Evolutionary conservation across 2,888 invertebrate genomes (phyloP), one percentile per base, ranked within the genome.

Genomic region (Zygogramma bicolorata): DNA sequence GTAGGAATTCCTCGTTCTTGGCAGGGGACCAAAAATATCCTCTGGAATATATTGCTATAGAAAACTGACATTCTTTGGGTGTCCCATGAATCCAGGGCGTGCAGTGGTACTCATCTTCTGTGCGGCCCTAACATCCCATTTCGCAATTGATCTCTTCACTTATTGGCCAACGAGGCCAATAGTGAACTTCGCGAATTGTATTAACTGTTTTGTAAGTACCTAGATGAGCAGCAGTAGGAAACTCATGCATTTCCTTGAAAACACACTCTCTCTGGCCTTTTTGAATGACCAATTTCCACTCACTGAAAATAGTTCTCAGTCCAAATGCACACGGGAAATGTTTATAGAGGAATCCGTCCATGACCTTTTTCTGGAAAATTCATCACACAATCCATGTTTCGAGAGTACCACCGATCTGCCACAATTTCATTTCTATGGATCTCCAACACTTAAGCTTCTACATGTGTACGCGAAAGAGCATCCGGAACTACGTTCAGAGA

Each of bases 61-160:
- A 42, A 42, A 42, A 42, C 18, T 20, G 8, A 0, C 46, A 18
- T 15, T 15, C 18, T 46, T 46, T n/a, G 46, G 20, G 8, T 46
- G 18, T 7, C 31, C 8, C 29, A 18, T 31, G 18, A 31, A 31
- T 18, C 34, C 18, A 31, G 59, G 15, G 18, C 29, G 20, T 31
- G 59, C 29, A 18, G 22, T 38, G 10, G 5, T 70, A 67, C 29
- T 68, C 71, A 42, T 67, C 29, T 59, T 59, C 5, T 25, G 59
- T n/a, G 27, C 18, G 18, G 40, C 3, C 15, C 18, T 15, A 42
- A 42, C 42, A 7, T 18, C 5, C n/a, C 42, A 42, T 5, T 42
- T 42, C 18, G 5, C 18, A 7, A 42, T n/a, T n/a, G 7, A 42
- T 42, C 18, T 42, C 1, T 5, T 42, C n/a, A 42, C 15, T 5